Base-by-base conservation (phyloP, 2,113 vertebrate genomes). In the Erpornis zantholeuca region DNA sequence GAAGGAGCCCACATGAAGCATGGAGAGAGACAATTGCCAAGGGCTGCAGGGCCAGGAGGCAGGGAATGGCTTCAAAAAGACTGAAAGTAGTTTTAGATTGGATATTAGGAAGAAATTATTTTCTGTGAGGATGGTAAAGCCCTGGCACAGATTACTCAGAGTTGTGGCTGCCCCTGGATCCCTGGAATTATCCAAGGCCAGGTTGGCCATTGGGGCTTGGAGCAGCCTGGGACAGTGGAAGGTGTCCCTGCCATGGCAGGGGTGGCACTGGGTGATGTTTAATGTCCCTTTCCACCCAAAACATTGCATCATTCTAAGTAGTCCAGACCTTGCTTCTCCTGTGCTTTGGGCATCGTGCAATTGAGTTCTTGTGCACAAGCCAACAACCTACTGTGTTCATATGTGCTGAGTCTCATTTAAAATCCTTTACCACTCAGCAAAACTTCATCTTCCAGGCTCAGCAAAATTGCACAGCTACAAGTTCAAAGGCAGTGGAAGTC, bases 1-100 rank as follows among this genome's bases (percentile, higher is more conserved):
- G 79, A 2, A 81, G 53, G 53, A n/a, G 18, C 35, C 1, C 1
- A 1, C 14, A 50, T 1, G 19, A 35, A 82, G 4, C 0, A 3
- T 36, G 45, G 16, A 61, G 31, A 61, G 56, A 44, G 66, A 60
- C 45, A 10, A 29, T 52, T 61, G 0, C 5, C 68, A 83, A 44
- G 68, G 33, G 3, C 0, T 54, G 59, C 2, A 64, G 28, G 3
- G 40, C 8, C 59, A 45, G 40, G 8, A 53, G 19, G 8, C 44
- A 44, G 25, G 8, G 6, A 53, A 71, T 36, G 66, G 31, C 15
- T 82, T 31, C 1, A 1, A 3, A 40, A 0, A 18, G 54, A 2
- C 17, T 49, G n/a, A n/a, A 15, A 10, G 54, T 22, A n/a, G 54
- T 22, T 22, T 22, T 56, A 22, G 12, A n/a, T 56, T 22, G 14